Evolutionary conservation across 2,888 invertebrate species (phyloP), one percentile per base, ranked within the genome.

Genomic region (Andrena marginata): DNA sequence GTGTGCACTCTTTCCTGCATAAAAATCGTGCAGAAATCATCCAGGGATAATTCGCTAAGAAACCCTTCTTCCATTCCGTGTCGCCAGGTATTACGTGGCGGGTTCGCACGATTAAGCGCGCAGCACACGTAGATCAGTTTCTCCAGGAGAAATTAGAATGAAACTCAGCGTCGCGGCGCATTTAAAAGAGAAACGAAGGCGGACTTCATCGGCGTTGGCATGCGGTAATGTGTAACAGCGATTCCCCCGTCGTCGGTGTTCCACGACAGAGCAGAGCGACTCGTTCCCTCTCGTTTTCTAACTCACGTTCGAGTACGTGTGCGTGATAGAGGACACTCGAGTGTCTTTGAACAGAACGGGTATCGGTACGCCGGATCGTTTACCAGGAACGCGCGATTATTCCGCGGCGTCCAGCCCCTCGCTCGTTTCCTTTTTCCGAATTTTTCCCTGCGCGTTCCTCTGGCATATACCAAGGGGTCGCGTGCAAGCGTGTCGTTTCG

Each of bases 401-500:
- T 76, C 75, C 69, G 16, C 80, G 48, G 26, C 63, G 73, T n/a
- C 48, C 65, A 10, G 49, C 31, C 65, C 54, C 56, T 75, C 26
- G 71, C 54, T 73, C 26, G 65, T 64, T 70, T 75, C 68, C 67
- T 76, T 82, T 70, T 77, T 62, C 64, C 35, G n/a, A 48, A 29
- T 33, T 76, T 76, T 75, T 56, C 82, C 26, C 74, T 60, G 16
- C 20, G n/a, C 65, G 31, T 33, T 59, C 23, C 31, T 20, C 31
- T 26, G 23, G 59, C 56, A 16, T 62, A 54, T 60, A 75, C 60
- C 64, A 71, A 33, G 67, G 65, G 71, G 74, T 88, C 87, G 88
- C 88, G 89, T 88, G 88, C 85, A 62, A 77, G 59, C 48, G 29
- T 59, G 85, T 60, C 80, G 89, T 88, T 89, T 77, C 77, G 67